Evolutionary conservation across 2,888 invertebrate species (phyloP), one percentile per base, ranked within the genome.

Genomic region (Smittia aterrima): DNA sequence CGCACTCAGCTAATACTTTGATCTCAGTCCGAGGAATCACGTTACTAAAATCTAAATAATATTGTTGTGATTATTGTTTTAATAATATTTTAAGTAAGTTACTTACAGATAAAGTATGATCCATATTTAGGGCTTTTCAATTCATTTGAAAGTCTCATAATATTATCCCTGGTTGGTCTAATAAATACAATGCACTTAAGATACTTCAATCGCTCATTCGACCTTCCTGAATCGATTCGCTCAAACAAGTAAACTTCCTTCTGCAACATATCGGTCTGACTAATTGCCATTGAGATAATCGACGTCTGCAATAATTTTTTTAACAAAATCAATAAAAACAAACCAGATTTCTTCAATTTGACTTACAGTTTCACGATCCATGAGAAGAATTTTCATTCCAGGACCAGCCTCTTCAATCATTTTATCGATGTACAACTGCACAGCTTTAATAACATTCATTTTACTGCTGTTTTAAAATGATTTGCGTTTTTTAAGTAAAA

Each of bases 331-430:
- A 75, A 74, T 66, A 73, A 72, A 74, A 76, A 64, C 24, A 70
- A 71, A 16, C 2, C 16, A 66, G 13, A 27, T 24, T 27, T 58
- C 98, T 98, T 94, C 3, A 6, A 11, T 47, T 13, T 11, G 3
- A 20, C 84, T 80, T 82, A 96, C 96, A 76, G 99, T 99, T 83
- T 98, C 96, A 83, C 93, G 95, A 83, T 99, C 99, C 93, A 99
- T 94, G 66, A 99, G 84, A 77, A 99, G 88, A 54, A 98, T 93
- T 88, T 99, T 99, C 98, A 99, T 98, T 70, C 99, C 98, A 0
- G 97, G 95, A 1, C 98, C 99, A 80, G 96, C 94, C 80, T 98
- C 95, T 77, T 95, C 92, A 3, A 97, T 95, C 97, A 99, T 99
- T 85, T 96, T 96, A 64, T 93, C 92, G 76, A 99, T 89, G 82